Evolutionary conservation across 53 echinoderm and acorn worm species (phyloP).

Genomic region (Echinarachnius parma): DNA sequence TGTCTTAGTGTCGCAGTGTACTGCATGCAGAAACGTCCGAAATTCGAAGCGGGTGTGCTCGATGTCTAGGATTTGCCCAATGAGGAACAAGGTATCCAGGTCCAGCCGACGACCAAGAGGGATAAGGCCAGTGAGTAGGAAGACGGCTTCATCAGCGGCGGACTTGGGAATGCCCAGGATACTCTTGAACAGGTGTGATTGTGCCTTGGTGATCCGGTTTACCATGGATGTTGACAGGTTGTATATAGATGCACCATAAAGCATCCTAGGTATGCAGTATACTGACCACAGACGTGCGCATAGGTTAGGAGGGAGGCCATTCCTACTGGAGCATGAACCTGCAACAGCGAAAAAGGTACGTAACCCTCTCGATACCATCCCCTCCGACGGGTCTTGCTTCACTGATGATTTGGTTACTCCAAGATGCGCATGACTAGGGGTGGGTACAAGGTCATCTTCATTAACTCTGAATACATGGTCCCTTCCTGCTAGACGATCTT

Average conservation of each 20-base stretch:
- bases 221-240: background rate
- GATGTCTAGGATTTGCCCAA: no score
- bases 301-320: background rate
- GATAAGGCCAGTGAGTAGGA: background rate
- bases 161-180: constrained; percentile 8
- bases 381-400: background rate
- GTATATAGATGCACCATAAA: background rate
- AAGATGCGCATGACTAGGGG: background rate
- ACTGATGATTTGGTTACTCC: background rate
- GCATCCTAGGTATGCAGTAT: constrained; percentile 2
- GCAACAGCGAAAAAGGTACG: background rate
- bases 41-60: no score
- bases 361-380: background rate
- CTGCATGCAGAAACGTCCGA: no score
- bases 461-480: no score
- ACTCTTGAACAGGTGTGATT: background rate
- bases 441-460: no score
- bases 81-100: no score
- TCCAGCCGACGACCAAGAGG: background rate
- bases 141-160: background rate
- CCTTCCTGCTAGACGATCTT: no score
- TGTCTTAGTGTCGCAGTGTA: no score
- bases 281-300: background rate
- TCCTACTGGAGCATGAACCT: background rate
- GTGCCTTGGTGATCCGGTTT: background rate